Evolutionary conservation across 2,888 invertebrate species (phyloP), one percentile per base, ranked within the genome.

Genomic region (Incurvaria masculella): DNA sequence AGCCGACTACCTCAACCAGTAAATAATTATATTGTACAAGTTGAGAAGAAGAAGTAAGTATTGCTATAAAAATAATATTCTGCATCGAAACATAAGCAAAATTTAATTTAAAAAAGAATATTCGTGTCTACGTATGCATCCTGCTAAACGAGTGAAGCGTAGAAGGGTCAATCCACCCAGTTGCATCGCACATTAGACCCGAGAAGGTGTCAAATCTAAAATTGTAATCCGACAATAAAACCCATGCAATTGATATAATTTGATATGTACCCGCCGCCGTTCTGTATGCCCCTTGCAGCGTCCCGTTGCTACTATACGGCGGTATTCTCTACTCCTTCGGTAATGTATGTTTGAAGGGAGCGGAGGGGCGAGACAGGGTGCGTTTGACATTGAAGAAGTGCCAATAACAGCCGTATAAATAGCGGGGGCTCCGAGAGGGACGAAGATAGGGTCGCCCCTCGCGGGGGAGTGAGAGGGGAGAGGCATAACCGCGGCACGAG

Each of bases 301-400:
- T 42, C 41, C 21, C 68, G 45, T 52, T 44, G 72, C 69, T 68
- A 65, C 61, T 69, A 71, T 72, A 72, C 66, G 68, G 70, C 66
- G 66, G 69, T 68, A 71, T 70, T 62, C 62, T 19, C 40, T 27
- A 27, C 39, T 33, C 33, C 42, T 26, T 33, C 47, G 61, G 67
- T 72, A 73, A 74, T 73, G 72, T 69, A 67, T 72, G 73, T 69
- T 57, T 39, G 63, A 62, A 65, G 66, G 68, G 66, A 61, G 63
- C 58, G 55, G 54, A 60, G 66, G 64, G 66, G 66, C 66, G 62
- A 64, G 62, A 62, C 68, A 56, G 79, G 79, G 78, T 79, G 79
- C 76, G 78, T 63, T 70, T 79, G 79, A 79, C 79, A 79, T 75
- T 79, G 79, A 79, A 79, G 79, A 78, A 79, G 79, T 79, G 79